Conservation (phyloP, 2,888 invertebrate genomes). For the Dryomyza anilis region DNA sequence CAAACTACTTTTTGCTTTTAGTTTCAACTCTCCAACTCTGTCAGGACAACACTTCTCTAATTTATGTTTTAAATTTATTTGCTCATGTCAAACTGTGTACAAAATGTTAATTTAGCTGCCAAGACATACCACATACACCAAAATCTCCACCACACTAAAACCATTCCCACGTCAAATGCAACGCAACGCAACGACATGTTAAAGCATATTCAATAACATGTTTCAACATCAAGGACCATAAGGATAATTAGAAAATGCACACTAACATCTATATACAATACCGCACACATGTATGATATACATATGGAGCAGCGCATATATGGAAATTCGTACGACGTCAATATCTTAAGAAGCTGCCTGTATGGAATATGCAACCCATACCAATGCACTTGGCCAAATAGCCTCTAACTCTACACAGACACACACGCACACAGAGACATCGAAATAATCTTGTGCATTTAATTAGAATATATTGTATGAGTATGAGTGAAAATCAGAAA, state of each 20-base stretch:
- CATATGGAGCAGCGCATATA: not conserved
- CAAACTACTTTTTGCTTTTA: too few species aligned
- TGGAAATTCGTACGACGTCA: constrained; percentile 3
- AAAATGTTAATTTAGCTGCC: constrained; percentile 11
- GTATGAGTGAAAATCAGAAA: not conserved
- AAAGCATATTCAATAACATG: constrained; percentile 25
- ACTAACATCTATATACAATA: not conserved
- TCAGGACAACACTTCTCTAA: too few species aligned
- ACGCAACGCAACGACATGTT: not conserved
- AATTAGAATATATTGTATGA: constrained; percentile 25
- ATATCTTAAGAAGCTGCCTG: constrained; percentile 17
- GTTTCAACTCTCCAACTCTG: too few species aligned
- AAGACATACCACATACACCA: not conserved
- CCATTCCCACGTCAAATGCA: not conserved
- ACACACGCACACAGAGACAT: not conserved
- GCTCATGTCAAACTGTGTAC: constrained; percentile 6
- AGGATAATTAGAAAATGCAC: constrained; percentile 40
- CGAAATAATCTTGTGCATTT: constrained; percentile 19
- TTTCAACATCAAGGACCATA: constrained; percentile 33
- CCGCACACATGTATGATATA: not conserved
- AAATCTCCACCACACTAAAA: not conserved
- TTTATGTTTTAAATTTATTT: not conserved
- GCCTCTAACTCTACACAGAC: constrained; percentile 5
- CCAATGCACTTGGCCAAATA: constrained; percentile 3
- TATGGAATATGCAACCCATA: not conserved